Evolutionary conservation across 23 tunicate genomes (phyloP), one percentile per base, ranked within the genome.

Genomic region (Styela clava): DNA sequence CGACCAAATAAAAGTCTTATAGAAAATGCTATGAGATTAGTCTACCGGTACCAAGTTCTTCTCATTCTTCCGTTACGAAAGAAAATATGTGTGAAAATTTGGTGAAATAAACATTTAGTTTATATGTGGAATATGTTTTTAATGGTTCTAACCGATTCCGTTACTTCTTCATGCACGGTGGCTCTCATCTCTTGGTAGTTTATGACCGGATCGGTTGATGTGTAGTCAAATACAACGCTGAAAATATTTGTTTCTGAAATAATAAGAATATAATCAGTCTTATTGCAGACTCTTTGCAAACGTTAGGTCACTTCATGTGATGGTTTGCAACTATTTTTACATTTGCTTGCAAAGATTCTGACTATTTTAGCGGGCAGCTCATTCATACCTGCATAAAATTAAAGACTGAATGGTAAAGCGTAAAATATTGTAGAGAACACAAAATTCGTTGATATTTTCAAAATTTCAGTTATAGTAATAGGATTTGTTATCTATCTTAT

Each of bases 121-220:
- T 23, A 21, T 61, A 21, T 61, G 23, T 0, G 64, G 64, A 21
- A 61, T 21, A 21, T 61, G 64, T 61, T 61, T 22, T 0, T 61
- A 61, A n/a, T n/a, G n/a, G n/a, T n/a, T 32, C 84, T 87, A 27
- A 87, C 92, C 79, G 68, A 52, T 21, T 69, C 27, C 24, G 74
- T 87, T 51, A 88, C 63, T 24, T 78, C 72, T 16, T 2, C 36
- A 65, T 88, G 84, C 3, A 69, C 77, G 22, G 64, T 69, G 3
- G 69, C 25, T 19, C 79, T 72, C 19, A 88, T 83, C 0, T 64
- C 74, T 70, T 88, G 94, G 61, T 83, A 88, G 34, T 88, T 79
- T 21, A 37, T 44, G 2, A 78, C 61, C 2, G 67, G 62, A 18
- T 79, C 74, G 2, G 81, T 77, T 30, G 80, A 63, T 21, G 70